phyloP scores from a whole-genome alignment of 2,888 invertebrate species.

The Agrotis exclamationis region DNA sequence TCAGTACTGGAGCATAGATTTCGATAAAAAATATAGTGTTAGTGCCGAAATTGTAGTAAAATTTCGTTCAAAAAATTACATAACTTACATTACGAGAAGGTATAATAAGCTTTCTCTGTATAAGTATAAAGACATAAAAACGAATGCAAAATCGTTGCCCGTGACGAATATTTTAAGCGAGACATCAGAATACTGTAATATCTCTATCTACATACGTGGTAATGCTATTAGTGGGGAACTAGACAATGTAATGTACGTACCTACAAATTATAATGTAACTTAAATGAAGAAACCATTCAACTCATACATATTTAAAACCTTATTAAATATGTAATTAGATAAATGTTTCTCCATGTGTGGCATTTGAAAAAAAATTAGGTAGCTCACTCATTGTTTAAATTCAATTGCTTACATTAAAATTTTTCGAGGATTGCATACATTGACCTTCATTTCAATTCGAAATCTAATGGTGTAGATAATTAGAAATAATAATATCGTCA shows the following conservation, averaged over 20 bases:
- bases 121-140: constrained; percentile 78
- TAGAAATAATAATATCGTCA: neutral
- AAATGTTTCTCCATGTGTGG: neutral
- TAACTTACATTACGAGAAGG: constrained; percentile 73
- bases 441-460: constrained; percentile 17
- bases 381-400: neutral
- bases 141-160: constrained; percentile 79
- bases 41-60: constrained; percentile 5
- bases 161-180: constrained; percentile 82
- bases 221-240: constrained; percentile 48
- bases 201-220: constrained; percentile 54
- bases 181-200: constrained; percentile 70
- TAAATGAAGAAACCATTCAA: constrained; percentile 15
- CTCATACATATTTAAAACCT: constrained; percentile 42
- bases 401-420: neutral
- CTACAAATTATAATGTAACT: constrained; percentile 34
- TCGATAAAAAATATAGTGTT: neutral
- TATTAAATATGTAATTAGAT: constrained; percentile 8
- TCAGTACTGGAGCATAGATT: neutral
- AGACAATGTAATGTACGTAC: constrained; percentile 48
- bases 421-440: neutral
- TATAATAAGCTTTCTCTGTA: constrained; percentile 83
- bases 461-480: neutral
- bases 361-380: neutral
- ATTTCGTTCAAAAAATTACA: constrained; percentile 69